Conservation (phyloP, 1,140 invertebrate genomes). For the Nasonia giraulti region DNA sequence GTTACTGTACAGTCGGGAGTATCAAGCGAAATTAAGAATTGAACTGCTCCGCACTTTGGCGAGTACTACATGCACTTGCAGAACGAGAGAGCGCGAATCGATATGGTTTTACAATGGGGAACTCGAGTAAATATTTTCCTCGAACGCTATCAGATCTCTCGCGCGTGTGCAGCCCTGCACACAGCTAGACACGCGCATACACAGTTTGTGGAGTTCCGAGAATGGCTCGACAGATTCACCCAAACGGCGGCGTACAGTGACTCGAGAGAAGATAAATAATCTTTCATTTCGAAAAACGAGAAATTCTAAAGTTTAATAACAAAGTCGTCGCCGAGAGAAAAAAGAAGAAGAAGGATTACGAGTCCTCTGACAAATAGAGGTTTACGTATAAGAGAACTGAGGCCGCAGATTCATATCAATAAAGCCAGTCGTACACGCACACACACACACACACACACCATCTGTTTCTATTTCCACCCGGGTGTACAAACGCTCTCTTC, state of each 20-base stretch:
- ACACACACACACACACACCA: too few relatives aligned
- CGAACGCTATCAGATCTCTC: conserved; percentile 37
- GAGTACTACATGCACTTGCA: background rate
- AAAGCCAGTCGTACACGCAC: too few relatives aligned
- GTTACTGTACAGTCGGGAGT: background rate
- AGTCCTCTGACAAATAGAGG: too few relatives aligned
- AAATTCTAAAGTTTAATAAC: too few relatives aligned
- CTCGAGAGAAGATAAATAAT: background rate
- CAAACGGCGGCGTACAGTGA: background rate
- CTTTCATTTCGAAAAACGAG: background rate
- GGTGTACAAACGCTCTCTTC: background rate
- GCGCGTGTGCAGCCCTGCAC: background rate
- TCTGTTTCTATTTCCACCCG: background rate
- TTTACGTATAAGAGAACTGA: too few relatives aligned
- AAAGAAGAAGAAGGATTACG: too few relatives aligned
- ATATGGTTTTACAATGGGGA: conserved; percentile 40
- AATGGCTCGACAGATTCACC: conserved; percentile 27
- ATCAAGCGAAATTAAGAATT: background rate
- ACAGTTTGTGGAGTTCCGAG: background rate
- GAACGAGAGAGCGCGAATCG: background rate
- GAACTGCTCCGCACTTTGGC: too few relatives aligned
- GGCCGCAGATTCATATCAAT: too few relatives aligned
- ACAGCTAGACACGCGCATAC: background rate
- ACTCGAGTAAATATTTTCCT: conserved; percentile 46
- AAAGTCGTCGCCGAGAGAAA: too few relatives aligned